Evolutionary conservation across 2,888 invertebrate genomes (phyloP), one percentile per base, ranked within the genome.

Genomic region (Athalia rosae): DNA sequence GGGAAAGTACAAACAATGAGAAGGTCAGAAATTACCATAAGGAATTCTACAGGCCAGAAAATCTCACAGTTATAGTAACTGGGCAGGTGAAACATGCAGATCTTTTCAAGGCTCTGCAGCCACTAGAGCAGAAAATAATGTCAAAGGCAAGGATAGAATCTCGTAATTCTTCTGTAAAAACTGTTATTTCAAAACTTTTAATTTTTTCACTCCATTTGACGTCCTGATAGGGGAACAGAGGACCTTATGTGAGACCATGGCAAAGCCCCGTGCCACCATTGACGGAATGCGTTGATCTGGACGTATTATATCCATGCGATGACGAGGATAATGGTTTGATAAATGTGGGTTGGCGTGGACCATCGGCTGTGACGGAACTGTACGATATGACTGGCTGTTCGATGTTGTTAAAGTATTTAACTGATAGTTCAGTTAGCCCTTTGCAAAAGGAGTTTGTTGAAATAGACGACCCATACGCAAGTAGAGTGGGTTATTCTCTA

Each of bases 41-140:
- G 83, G 92, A 95, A 79, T 98, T 96, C 90, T 98, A 98, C 89
- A 92, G 97, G 41, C 94, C 98, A 2, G 96, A 97, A 89, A 98
- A 98, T 89, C 90, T 98, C 78, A 95, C 95, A 79, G 91, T 98
- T 3, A 94, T 97, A 76, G 93, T 98, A 74, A 94, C 95, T 11
- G 98, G 98, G 0, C 94, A 95, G 90, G 94, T 97, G 15, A 92
- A 94, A 66, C 93, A 94, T 0, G 92, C 93, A 11, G 93, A 95
- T 84, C 93, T 98, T 3, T 96, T 97, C 85, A 91, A 92, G 83
- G 94, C 94, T 4, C 89, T 98, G 77, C 91, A 93, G 76, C 92
- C 93, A 4, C 91, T 97, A 0, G 97, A 97, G 89, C 92, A 94
- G 82, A 96, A 95, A 90, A 95, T 96, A 83, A 87, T 94, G 47